These are phyloP conservation scores for Agrilus mali DNA, from an alignment of 2,888 invertebrate species.

Conservation along the genomic window DNA sequence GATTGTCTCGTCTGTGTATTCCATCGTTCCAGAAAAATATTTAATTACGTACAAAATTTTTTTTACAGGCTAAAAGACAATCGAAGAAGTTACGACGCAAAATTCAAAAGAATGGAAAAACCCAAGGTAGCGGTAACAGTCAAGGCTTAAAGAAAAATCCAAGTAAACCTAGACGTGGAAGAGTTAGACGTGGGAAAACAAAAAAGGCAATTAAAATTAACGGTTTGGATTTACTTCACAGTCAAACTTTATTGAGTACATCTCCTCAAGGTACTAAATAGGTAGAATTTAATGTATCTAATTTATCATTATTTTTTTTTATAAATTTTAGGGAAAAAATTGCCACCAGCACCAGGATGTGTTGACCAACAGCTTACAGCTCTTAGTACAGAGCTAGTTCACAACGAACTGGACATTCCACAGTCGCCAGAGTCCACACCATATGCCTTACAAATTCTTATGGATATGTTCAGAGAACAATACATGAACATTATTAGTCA, in stretches of 20 bases:
- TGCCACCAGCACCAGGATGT: constrained; percentile 82
- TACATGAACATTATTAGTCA: constrained; percentile 72
- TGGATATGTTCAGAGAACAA: constrained; percentile 77
- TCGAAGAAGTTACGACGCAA: constrained; percentile 36
- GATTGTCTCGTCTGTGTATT: no score
- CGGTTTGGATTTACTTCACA: constrained; percentile 78
- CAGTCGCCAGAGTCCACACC: constrained; percentile 65
- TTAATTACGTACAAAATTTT: no score
- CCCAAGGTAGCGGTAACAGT: constrained; percentile 17
- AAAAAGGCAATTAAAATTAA: constrained; percentile 66
- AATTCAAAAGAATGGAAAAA: constrained; percentile 36
- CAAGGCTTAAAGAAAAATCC: constrained; percentile 30
- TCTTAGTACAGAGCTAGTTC: constrained; percentile 57
- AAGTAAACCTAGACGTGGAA: constrained; percentile 39
- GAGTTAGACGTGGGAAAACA: constrained; percentile 46
- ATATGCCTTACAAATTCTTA: constrained; percentile 73
- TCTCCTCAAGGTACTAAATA: constrained; percentile 49
- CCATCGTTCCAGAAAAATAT: no score
- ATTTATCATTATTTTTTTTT: constrained; percentile 9
- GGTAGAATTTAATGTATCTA: not conserved
- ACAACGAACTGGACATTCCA: constrained; percentile 75
- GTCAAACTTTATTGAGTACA: constrained; percentile 78
- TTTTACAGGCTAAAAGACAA: constrained; percentile 25
- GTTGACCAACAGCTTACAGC: constrained; percentile 83
- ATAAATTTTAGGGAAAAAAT: constrained; percentile 49